Conservation (phyloP, 2,113 vertebrate species). For the Anser cygnoides region DNA sequence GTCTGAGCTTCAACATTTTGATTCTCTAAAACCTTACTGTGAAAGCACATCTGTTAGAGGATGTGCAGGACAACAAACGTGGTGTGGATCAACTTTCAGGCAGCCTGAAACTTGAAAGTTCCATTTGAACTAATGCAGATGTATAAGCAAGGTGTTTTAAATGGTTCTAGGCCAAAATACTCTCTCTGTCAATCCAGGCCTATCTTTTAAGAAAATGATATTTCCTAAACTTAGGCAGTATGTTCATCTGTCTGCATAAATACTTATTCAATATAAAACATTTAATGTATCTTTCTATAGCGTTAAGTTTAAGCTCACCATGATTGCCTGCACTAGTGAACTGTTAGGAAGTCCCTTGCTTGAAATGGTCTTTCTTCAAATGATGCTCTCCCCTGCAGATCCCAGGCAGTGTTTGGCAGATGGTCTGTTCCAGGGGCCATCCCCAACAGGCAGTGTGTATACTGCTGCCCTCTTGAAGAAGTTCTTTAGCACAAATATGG, state of each 20-base stretch:
- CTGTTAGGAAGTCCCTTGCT: not conserved
- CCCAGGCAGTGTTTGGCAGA: not conserved
- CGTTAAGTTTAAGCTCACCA: not conserved
- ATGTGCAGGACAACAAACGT: not conserved
- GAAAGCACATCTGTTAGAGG: conserved; percentile 41
- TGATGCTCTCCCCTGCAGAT: not conserved
- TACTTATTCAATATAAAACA: not conserved
- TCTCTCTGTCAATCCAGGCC: not conserved
- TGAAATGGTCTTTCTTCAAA: not conserved
- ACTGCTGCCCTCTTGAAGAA: not conserved
- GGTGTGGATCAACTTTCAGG: not conserved
- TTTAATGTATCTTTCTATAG: not conserved
- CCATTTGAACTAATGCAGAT: not conserved
- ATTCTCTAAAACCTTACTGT: conserved; percentile 17
- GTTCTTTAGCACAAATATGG: fast-evolving
- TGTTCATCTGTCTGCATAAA: not conserved
- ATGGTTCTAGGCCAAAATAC: not conserved
- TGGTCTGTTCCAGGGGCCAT: not conserved
- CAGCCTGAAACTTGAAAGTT: not conserved
- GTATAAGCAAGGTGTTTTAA: not conserved
- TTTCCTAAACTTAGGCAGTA: not conserved
- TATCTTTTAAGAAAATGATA: not conserved
- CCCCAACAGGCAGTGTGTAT: fast-evolving
- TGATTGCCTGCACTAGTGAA: not conserved
- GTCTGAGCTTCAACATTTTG: not conserved